These are phyloP conservation scores for Loriculus beryllinus DNA, from an alignment of 2,797 vertebrate genomes.

Conservation along the genomic window DNA sequence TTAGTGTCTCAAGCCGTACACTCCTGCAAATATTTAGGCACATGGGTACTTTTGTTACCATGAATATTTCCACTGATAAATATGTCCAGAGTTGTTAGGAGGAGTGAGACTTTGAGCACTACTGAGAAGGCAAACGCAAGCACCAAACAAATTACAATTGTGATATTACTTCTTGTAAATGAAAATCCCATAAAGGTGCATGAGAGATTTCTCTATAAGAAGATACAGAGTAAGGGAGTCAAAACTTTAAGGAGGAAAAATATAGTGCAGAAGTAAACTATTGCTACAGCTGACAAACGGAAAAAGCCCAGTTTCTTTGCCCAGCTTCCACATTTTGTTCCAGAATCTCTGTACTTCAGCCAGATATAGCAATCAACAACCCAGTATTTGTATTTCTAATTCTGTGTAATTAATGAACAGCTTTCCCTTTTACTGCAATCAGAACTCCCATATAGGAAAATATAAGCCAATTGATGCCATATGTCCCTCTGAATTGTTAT, in stretches of 20 bases:
- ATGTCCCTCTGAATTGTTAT: constrained; percentile 59
- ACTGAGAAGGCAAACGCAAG: background rate
- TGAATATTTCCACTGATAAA: background rate
- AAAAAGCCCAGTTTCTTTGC: constrained; percentile 5
- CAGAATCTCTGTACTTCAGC: background rate
- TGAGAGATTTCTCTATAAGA: background rate
- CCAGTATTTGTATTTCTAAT: background rate
- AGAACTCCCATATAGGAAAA: constrained; percentile 43
- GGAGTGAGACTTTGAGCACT: background rate
- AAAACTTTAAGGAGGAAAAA: background rate
- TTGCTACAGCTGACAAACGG: background rate
- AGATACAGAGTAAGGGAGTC: background rate
- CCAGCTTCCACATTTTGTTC: background rate
- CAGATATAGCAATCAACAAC: background rate
- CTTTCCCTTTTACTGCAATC: background rate
- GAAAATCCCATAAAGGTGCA: background rate
- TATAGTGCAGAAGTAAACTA: background rate
- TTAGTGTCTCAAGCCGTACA: background rate
- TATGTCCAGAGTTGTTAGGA: background rate
- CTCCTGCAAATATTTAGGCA: background rate
- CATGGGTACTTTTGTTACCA: background rate
- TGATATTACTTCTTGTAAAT: background rate
- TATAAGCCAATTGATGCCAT: constrained; percentile 68
- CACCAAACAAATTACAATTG: background rate
- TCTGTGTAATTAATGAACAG: constrained; percentile 29